Conservation (phyloP, 1,140 invertebrate species). For the Lepidotrigona ventralis region DNA sequence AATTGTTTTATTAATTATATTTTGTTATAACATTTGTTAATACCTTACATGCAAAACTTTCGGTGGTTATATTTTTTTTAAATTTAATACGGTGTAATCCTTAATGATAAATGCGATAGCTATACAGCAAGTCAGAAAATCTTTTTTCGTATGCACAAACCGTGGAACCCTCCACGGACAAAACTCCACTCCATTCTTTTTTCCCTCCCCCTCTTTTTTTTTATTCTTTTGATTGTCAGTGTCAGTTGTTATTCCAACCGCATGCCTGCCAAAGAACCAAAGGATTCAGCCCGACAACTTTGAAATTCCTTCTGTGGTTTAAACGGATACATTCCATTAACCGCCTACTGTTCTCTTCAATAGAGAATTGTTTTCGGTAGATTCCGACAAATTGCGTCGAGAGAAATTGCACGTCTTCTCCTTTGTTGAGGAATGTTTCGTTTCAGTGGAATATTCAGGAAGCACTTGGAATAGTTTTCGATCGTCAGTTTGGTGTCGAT, state of each 20-base stretch:
- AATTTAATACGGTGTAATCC: slow-evolving; percentile 38
- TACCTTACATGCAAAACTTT: background rate
- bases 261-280: slow-evolving; percentile 68
- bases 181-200: background rate
- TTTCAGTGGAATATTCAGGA: background rate
- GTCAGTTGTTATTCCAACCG: slow-evolving; percentile 70
- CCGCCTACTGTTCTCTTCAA: slow-evolving; percentile 23
- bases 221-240: slow-evolving; percentile 34
- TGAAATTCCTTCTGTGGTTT: slow-evolving; percentile 64
- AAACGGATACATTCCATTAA: slow-evolving; percentile 41
- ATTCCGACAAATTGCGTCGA: slow-evolving; percentile 14
- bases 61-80: background rate
- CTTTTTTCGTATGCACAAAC: slow-evolving; percentile 68
- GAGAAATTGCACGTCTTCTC: too few species aligned
- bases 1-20: too few species aligned
- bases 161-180: slow-evolving; percentile 57
- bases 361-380: slow-evolving; percentile 42
- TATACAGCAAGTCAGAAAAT: slow-evolving; percentile 57
- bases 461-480: background rate
- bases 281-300: slow-evolving; percentile 68
- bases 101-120: slow-evolving; percentile 34
- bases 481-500: too few species aligned
- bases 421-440: background rate
- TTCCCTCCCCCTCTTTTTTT: background rate
- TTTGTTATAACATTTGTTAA: too few species aligned